Evolutionary conservation across 2,888 invertebrate genomes (phyloP).

Genomic region (Ethmia dodecea): DNA sequence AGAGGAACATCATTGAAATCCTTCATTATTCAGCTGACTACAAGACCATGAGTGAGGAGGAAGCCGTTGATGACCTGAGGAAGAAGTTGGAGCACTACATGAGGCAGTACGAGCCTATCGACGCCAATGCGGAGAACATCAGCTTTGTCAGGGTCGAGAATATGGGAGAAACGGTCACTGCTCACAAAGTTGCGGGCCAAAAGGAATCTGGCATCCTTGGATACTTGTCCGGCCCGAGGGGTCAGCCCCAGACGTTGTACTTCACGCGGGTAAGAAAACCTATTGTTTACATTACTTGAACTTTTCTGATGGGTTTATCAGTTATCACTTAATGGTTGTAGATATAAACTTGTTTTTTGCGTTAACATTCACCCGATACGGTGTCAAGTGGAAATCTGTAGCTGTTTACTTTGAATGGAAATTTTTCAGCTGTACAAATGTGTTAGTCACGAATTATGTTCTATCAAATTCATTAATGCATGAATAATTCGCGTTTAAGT

Average conservation of each 20-base stretch:
- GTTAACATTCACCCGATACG: slow-evolving; percentile 2
- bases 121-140: slow-evolving; percentile 75
- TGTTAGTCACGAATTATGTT: no score
- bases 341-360: slow-evolving; percentile 30
- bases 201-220: slow-evolving; percentile 91
- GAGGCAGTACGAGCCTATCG: slow-evolving; percentile 88
- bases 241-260: slow-evolving; percentile 90
- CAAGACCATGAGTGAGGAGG: slow-evolving; percentile 85
- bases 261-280: slow-evolving; percentile 87
- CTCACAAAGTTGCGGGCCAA: slow-evolving; percentile 85
- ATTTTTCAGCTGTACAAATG: no score
- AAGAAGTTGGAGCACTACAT: slow-evolving; percentile 91
- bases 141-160: slow-evolving; percentile 69
- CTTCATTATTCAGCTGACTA: slow-evolving; percentile 93
- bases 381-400: slow-evolving; percentile 8
- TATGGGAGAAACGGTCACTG: slow-evolving; percentile 82
- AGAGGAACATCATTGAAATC: slow-evolving; percentile 81
- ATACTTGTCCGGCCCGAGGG: slow-evolving; percentile 91
- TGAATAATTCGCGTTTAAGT: no score
- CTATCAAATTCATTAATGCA: no score
- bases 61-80: slow-evolving; percentile 88
- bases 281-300: neutral
- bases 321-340: slow-evolving; percentile 6
- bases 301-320: neutral
- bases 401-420: no score